phyloP scores from a whole-genome alignment of 2,113 vertebrate species.

The Oreochromis spilurus region DNA sequence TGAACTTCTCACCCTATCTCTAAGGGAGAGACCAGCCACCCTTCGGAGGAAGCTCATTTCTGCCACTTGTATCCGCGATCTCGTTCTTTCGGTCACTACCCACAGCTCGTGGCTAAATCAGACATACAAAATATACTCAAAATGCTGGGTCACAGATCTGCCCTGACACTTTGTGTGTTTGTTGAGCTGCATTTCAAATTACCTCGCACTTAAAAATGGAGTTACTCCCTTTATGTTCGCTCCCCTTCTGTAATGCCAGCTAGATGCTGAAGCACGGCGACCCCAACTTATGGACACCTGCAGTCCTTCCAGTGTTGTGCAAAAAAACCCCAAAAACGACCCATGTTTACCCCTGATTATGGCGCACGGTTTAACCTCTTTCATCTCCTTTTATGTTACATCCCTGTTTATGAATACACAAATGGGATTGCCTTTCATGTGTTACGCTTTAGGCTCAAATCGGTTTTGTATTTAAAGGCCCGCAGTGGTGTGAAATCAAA shows the following conservation, averaged over 20 bases:
- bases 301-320: neutral
- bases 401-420: neutral
- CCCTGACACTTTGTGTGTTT: neutral
- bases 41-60: too few relatives aligned
- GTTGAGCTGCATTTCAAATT: neutral
- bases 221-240: neutral
- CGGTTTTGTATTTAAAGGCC: neutral
- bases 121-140: neutral
- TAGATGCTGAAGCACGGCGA: neutral
- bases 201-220: neutral
- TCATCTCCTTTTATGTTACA: fast-evolving
- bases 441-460: neutral
- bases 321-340: fast-evolving
- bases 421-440: neutral
- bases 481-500: neutral
- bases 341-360: neutral
- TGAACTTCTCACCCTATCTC: too few relatives aligned
- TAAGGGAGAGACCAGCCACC: too few relatives aligned
- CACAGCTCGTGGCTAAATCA: too few relatives aligned
- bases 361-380: neutral
- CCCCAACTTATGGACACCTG: neutral
- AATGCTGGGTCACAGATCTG: neutral
- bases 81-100: too few relatives aligned
- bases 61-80: too few relatives aligned
- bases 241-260: neutral